Conservation (phyloP, 2,113 vertebrate genomes). For the Manacus vitellinus region DNA sequence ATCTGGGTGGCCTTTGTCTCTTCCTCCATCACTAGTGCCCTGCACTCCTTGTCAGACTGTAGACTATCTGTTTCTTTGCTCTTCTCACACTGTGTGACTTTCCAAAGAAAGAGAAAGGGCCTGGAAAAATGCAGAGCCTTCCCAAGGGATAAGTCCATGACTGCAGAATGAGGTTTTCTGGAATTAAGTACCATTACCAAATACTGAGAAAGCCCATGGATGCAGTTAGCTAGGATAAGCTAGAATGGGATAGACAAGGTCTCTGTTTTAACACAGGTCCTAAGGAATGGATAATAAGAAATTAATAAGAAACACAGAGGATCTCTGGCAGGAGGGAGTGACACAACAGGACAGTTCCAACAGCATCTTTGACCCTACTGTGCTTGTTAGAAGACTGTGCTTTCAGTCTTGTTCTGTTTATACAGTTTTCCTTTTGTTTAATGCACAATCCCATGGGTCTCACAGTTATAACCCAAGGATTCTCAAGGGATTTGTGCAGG, state of each 20-base stretch:
- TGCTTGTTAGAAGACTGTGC: background rate
- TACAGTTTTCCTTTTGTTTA: background rate
- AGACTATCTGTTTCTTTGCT: background rate
- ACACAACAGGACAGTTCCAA: background rate
- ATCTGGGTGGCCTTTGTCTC: background rate
- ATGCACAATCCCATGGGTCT: background rate
- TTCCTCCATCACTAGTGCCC: background rate
- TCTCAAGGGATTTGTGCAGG: background rate
- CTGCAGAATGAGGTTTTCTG: background rate
- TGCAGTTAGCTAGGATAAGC: background rate
- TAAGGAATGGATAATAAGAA: background rate
- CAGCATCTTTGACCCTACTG: background rate
- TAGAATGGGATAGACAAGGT: background rate
- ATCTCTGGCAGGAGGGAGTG: background rate
- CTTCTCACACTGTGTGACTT: background rate
- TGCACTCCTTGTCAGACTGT: background rate
- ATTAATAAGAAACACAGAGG: background rate
- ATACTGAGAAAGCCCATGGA: background rate
- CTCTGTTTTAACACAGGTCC: background rate
- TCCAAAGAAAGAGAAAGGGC: background rate
- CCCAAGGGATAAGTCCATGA: fast-evolving
- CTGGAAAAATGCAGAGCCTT: background rate
- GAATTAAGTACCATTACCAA: background rate
- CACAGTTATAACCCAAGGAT: background rate
- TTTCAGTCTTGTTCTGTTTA: background rate